Evolutionary conservation across 2,113 vertebrate species (phyloP).

Genomic region (Albula glossodonta): DNA sequence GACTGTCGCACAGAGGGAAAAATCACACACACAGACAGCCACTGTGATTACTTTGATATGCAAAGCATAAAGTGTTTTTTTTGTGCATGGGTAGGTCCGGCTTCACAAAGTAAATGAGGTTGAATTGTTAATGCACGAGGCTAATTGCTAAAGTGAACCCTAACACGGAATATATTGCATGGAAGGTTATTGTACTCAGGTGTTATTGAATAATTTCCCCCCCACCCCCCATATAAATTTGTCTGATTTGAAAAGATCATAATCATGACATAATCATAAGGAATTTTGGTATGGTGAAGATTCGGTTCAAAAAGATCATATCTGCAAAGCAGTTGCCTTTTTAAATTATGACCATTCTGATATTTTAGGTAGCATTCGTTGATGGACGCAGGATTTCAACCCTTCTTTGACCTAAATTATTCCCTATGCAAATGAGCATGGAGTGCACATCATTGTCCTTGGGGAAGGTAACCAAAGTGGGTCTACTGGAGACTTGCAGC

Average conservation of each 20-base stretch:
- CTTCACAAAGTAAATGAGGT: constrained; percentile 74
- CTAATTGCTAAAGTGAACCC: constrained; percentile 78
- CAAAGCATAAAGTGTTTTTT: constrained; percentile 64
- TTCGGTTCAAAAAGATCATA: neutral
- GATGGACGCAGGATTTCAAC: neutral
- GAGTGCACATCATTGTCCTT: neutral
- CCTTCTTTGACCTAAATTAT: neutral
- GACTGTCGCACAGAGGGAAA: neutral
- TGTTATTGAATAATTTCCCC: constrained; percentile 76
- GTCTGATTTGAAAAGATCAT: constrained; percentile 72
- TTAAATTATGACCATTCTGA: neutral
- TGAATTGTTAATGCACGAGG: constrained; percentile 73
- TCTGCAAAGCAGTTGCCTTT: neutral
- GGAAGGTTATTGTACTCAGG: constrained; percentile 66
- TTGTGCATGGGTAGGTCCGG: constrained; percentile 60
- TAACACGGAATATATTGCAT: constrained; percentile 68
- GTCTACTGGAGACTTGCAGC: neutral
- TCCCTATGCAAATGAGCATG: neutral
- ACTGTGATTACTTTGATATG: constrained; percentile 50
- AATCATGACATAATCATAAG: constrained; percentile 65
- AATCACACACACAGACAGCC: neutral
- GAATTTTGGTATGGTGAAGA: constrained; percentile 49
- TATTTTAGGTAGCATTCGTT: neutral
- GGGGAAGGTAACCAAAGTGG: neutral
- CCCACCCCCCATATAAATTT: constrained; percentile 66